Percentiles rank a stretch among this genome's conserved stretches.
Conservation (phyloP, 2,888 invertebrate genomes). For the Acanthosepion lycidas region DNA sequence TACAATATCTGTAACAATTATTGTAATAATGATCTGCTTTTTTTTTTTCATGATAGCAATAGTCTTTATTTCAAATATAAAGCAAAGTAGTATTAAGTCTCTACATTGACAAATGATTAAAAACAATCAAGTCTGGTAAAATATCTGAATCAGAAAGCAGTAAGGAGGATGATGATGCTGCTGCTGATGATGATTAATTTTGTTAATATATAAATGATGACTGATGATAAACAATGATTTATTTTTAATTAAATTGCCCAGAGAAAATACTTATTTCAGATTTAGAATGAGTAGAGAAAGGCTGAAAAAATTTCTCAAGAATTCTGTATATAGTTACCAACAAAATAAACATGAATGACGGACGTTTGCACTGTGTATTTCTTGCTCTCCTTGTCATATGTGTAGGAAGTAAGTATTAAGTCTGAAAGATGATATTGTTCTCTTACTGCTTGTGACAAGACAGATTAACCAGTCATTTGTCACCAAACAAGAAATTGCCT, state of each 20-base stretch:
- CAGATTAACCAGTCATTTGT: conserved; percentile 4
- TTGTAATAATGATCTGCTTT: no score
- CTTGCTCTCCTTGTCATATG: background rate
- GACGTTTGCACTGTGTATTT: background rate
- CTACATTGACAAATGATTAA: no score
- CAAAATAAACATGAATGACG: background rate
- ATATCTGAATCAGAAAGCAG: no score
- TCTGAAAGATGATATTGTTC: background rate
- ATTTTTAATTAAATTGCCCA: background rate
- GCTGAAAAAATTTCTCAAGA: background rate
- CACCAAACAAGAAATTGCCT: background rate
- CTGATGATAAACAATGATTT: background rate
- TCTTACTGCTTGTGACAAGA: background rate
- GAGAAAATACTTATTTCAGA: background rate
- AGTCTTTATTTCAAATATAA: no score
- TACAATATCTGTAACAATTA: no score
- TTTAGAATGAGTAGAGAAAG: background rate
- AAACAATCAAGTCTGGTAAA: no score
- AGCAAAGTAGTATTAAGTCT: no score
- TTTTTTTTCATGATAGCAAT: no score
- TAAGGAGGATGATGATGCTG: background rate
- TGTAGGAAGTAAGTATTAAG: background rate
- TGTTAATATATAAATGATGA: background rate
- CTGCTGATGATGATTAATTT: no score
- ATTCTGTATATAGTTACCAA: background rate